Evolutionary conservation across 2,797 vertebrate genomes (phyloP), one percentile per base, ranked within the genome.

Genomic region (Semaprochilodus insignis): DNA sequence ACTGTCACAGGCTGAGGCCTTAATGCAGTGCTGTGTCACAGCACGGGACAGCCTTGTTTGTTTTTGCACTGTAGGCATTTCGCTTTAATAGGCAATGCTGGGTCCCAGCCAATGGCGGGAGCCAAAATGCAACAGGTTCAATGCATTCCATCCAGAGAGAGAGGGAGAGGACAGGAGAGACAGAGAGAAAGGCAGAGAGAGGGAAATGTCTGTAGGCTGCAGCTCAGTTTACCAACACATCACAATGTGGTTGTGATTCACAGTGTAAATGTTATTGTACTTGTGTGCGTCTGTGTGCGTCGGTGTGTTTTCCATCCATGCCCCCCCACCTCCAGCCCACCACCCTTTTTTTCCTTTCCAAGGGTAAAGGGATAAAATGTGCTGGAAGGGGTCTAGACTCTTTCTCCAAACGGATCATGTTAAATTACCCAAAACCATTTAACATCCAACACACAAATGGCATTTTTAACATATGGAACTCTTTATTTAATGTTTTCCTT

Each of bases 351-450:
- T 76, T 82, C 10, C 21, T 23, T 31, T 84, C 74, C 78, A 81
- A 73, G 62, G 72, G 74, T 81, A 75, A 80, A 83, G 55, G 36
- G 40, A 80, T 84, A 80, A 44, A 82, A 82, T 80, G 67, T 80
- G 80, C 66, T 71, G 84, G 54, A 15, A 82, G 84, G 82, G 79
- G 75, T 63, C 51, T 82, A 72, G 94, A 95, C 94, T 92, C 93
- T 89, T 94, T 95, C 95, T 96, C 93, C 93, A 87, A 96, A 92
- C 91, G 92, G 93, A 96, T 95, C 94, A 95, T 94, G 96, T 95
- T 96, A 95, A 97, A 96, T 96, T 95, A 97, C 95, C 96, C 96
- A 90, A 92, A 96, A 94, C 93, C 96, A 89, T 97, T 96, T 96
- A 95, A 95, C 94, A 94, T 97, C 95, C 95, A 94, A 91, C 92